Conservation (phyloP, 2,797 vertebrate genomes). For the Poeciliopsis turneri region DNA sequence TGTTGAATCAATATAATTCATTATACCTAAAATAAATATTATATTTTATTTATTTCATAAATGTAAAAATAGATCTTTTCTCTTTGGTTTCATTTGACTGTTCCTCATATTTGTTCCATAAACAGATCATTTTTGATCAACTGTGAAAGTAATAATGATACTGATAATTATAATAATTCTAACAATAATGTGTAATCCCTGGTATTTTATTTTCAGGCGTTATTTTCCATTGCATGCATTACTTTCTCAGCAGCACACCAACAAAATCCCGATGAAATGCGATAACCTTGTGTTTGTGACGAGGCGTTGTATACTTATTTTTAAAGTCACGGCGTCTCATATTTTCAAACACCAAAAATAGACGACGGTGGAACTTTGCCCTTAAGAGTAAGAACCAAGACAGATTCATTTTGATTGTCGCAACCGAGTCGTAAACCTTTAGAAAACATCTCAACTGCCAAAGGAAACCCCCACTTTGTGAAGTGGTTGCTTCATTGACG, state of each 20-base stretch:
- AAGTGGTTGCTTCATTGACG: slow-evolving; percentile 65
- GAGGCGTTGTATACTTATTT: too few species aligned
- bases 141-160: too few species aligned
- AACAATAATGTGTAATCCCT: not conserved
- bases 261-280: not conserved
- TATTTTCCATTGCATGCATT: not conserved
- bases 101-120: too few species aligned
- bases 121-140: too few species aligned
- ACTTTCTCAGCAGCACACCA: not conserved
- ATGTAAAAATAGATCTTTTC: too few species aligned
- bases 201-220: not conserved
- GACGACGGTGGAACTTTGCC: slow-evolving; percentile 1
- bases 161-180: too few species aligned
- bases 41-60: too few species aligned
- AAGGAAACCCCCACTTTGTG: slow-evolving; percentile 65
- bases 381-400: slow-evolving; percentile 11
- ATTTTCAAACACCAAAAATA: not conserved
- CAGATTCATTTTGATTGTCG: slow-evolving; percentile 16
- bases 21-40: too few species aligned
- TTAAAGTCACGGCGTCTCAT: not conserved
- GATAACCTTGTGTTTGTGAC: not conserved
- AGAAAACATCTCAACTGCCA: slow-evolving; percentile 46
- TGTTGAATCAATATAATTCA: too few species aligned
- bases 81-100: too few species aligned
- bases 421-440: slow-evolving; percentile 34